Percentiles rank a stretch among this genome's conserved stretches.
Evolutionary conservation across 2,888 invertebrate species (phyloP).

Genomic region (Epistrophella euchroma): DNA sequence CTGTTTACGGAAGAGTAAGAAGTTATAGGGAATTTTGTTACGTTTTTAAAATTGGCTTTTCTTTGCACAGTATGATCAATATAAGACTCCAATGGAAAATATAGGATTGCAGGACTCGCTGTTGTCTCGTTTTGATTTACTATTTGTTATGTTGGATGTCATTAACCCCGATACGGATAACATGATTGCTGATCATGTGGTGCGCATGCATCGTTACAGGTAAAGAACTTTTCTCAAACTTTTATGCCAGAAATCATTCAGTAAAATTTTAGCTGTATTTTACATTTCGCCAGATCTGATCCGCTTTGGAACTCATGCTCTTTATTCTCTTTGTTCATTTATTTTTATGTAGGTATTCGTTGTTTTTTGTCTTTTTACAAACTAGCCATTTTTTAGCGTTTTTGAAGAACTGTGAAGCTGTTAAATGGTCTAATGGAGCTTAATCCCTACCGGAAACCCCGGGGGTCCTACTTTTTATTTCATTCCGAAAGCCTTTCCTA

Average conservation of each 20-base stretch:
- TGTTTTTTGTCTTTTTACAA: no score
- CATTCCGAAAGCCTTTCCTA: no score
- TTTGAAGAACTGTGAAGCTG: no score
- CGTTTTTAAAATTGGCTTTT: slow-evolving; percentile 77
- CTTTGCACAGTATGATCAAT: slow-evolving; percentile 94
- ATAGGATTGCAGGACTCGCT: slow-evolving; percentile 99
- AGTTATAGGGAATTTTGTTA: not conserved
- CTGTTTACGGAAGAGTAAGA: slow-evolving; percentile 96
- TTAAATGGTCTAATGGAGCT: no score
- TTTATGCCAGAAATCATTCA: not conserved
- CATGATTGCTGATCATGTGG: slow-evolving; percentile 97
- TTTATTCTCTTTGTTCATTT: no score
- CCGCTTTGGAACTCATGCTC: no score
- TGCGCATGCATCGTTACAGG: slow-evolving; percentile 98
- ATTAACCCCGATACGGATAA: slow-evolving; percentile 96
- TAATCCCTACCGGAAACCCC: no score
- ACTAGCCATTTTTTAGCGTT: no score
- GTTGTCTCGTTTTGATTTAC: slow-evolving; percentile 98
- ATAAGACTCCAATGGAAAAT: slow-evolving; percentile 99
- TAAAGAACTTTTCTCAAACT: slow-evolving; percentile 77
- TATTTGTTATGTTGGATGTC: slow-evolving; percentile 98
- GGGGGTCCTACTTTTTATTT: no score
- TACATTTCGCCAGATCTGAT: no score
- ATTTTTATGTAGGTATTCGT: no score
- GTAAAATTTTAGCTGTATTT: no score